Evolutionary conservation across 2,113 vertebrate genomes (phyloP), one percentile per base, ranked within the genome.

Genomic region (Opisthocomus hoazin): DNA sequence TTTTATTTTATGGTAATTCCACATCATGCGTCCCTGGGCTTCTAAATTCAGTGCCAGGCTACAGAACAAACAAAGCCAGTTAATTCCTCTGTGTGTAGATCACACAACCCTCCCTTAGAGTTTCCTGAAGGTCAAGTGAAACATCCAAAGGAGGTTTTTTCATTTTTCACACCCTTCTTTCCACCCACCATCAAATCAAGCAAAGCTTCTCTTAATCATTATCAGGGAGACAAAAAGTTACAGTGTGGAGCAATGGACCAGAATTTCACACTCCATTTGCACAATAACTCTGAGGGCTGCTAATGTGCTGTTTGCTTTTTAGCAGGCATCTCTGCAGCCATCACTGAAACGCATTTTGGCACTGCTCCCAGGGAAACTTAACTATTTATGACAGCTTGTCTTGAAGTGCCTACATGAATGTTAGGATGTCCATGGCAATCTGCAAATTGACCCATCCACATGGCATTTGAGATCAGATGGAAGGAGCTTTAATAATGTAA

Each of bases 201-300:
- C 60, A 76, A 37, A 92, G 92, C 89, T 97, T 96, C 94, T 94
- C 96, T 98, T 98, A 97, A 98, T 98, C 96, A 97, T 96, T 96
- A 95, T 97, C 91, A 96, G 95, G 74, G 81, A 98, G 84, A 98
- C 95, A 97, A 96, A 98, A 98, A 97, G 95, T 94, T 97, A 94
- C 75, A 94, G 88, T 70, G 91, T 70, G 46, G 92, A 96, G 97
- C 97, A 97, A 86, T 92, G 80, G 93, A 96, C 73, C 92, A 94
- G 97, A 97, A 97, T 98, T 98, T 98, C 97, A 98, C 98, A 98
- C 96, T 97, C 97, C 96, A 97, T 98, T 98, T 98, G 93, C 96
- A 97, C 90, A 95, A 96, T 97, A 97, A 97, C 96, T 98, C 97
- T 94, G 96, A 98, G 96, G 95, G 90, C 91, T 71, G 76, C 94